Conservation (phyloP, 2,797 vertebrate genomes). For the Myiotriccus ornatus region DNA sequence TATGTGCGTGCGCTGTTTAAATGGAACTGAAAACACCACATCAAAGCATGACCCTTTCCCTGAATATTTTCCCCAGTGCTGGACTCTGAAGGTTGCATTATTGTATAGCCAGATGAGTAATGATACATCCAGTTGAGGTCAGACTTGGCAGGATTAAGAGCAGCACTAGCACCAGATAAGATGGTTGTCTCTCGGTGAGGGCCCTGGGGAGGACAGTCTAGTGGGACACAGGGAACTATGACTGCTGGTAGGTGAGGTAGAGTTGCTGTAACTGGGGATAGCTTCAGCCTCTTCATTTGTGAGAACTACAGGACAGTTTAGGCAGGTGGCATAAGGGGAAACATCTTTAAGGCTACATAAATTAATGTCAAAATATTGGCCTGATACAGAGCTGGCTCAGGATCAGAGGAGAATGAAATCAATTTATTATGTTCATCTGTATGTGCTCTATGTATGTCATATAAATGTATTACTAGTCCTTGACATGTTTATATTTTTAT, state of each 20-base stretch:
- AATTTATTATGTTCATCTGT: neutral
- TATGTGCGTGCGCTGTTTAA: neutral
- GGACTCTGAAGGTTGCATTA: neutral
- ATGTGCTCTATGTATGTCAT: neutral
- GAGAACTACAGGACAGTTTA: neutral
- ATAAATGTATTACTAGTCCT: neutral
- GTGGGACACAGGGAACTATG: neutral
- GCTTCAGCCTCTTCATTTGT: neutral
- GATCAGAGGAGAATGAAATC: neutral
- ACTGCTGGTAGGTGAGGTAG: neutral
- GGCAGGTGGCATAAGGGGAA: neutral
- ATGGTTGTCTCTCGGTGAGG: rapidly evolving
- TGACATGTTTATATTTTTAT: neutral
- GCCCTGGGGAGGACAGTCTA: neutral
- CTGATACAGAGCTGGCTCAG: neutral
- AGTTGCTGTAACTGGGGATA: neutral
- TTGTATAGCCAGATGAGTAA: neutral
- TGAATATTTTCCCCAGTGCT: neutral
- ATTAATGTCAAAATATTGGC: neutral
- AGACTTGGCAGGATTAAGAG: neutral
- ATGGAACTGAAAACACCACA: neutral
- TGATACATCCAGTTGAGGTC: neutral
- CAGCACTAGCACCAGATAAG: neutral
- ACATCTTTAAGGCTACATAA: neutral
- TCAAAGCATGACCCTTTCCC: neutral